Evolutionary conservation across 2,888 invertebrate species (phyloP).

Genomic region (Acanthosepion pharaonis): DNA sequence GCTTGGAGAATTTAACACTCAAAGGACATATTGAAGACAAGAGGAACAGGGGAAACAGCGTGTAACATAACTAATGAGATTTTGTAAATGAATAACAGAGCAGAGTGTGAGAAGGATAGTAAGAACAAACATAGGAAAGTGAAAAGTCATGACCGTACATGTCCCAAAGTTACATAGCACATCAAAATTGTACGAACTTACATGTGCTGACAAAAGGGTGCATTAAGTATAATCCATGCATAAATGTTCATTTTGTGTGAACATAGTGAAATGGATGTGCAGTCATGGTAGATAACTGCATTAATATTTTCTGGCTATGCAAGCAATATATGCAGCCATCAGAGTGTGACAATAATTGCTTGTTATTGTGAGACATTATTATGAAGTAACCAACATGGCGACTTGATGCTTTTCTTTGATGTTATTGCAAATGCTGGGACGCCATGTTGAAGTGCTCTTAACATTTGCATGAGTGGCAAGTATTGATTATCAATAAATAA

Average conservation of each 20-base stretch:
- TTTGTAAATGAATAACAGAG: too few species aligned
- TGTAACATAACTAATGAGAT: too few species aligned
- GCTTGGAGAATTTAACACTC: too few species aligned
- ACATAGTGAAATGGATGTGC: neutral
- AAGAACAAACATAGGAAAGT: too few species aligned
- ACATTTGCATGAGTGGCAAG: neutral
- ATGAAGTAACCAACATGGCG: slow-evolving; percentile 33
- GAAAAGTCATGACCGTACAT: too few species aligned
- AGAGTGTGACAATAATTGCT: slow-evolving; percentile 33
- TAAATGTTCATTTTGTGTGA: neutral
- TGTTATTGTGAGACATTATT: neutral
- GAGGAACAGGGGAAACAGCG: too few species aligned
- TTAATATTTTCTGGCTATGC: neutral
- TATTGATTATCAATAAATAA: neutral
- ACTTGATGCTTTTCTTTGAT: neutral
- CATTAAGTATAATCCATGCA: too few species aligned
- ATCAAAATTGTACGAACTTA: neutral
- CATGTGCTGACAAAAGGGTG: too few species aligned
- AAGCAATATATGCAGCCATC: neutral
- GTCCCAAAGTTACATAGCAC: too few species aligned
- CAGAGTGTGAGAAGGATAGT: too few species aligned
- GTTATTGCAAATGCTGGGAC: neutral
- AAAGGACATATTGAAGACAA: too few species aligned
- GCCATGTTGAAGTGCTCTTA: neutral
- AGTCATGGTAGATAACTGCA: neutral